These are phyloP conservation scores for Adrianichthys oophorus DNA, from an alignment of 2,797 vertebrate genomes.

Conservation along the genomic window DNA sequence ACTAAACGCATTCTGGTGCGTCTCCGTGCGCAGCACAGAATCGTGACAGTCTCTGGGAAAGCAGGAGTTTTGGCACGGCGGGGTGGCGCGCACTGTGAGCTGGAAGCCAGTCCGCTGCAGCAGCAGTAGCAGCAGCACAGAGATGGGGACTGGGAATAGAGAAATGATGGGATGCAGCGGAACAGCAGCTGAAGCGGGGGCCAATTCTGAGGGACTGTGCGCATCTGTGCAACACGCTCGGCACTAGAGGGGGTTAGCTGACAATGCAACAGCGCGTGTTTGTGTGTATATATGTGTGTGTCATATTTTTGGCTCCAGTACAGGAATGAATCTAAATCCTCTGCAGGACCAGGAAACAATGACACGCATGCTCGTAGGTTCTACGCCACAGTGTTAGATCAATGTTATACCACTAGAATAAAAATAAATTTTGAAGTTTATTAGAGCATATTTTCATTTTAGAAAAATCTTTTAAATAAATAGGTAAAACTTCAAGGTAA, in stretches of 20 bases:
- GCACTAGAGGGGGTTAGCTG: constrained; percentile 81
- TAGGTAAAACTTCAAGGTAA: no score
- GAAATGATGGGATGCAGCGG: constrained; percentile 41
- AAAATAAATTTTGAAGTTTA: no score
- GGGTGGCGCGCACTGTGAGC: constrained; percentile 15
- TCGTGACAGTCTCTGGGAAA: constrained; percentile 45
- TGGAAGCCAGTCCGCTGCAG: constrained; percentile 25
- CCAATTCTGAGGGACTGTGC: constrained; percentile 49
- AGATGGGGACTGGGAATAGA: constrained; percentile 3
- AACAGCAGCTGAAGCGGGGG: constrained; percentile 44
- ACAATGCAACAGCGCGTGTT: constrained; percentile 68
- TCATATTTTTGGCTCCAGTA: constrained; percentile 29
- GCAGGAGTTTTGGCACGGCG: constrained; percentile 15
- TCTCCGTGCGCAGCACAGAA: constrained; percentile 30
- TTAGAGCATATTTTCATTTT: no score
- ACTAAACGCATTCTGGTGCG: constrained; percentile 8
- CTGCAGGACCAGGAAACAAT: background rate
- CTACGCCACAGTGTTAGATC: no score
- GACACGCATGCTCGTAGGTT: no score
- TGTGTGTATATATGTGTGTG: constrained; percentile 49
- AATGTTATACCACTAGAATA: no score
- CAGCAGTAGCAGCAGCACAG: constrained; percentile 27
- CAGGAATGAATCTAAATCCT: constrained; percentile 19
- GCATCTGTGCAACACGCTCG: constrained; percentile 71
- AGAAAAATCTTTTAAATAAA: no score